phyloP scores from a whole-genome alignment of 2,113 vertebrate species.

The Steatornis caripensis region DNA sequence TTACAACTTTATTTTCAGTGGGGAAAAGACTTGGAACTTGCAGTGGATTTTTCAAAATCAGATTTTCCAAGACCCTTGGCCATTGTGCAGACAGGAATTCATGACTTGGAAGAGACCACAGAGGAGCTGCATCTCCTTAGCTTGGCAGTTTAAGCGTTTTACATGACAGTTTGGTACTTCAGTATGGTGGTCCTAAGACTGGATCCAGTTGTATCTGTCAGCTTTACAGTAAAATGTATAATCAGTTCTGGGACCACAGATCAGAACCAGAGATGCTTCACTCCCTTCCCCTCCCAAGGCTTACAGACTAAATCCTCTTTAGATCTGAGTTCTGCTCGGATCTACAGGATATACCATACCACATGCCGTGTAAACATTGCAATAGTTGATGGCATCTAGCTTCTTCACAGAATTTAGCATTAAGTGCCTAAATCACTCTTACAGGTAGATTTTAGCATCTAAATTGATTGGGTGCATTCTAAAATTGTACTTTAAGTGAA shows the following conservation, averaged over 20 bases:
- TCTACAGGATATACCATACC: not conserved
- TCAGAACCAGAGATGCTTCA: not conserved
- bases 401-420: not conserved
- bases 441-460: not conserved
- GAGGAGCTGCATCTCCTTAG: not conserved
- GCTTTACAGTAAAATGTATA: not conserved
- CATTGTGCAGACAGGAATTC: not conserved
- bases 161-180: not conserved
- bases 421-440: not conserved
- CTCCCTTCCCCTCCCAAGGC: not conserved
- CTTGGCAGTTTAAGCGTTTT: not conserved
- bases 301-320: not conserved
- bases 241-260: not conserved
- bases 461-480: not conserved
- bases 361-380: not conserved
- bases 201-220: not conserved
- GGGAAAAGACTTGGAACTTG: constrained; percentile 6
- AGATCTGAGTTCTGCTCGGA: not conserved
- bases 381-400: not conserved
- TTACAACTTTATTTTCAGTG: constrained; percentile 36
- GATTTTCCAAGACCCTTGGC: not conserved
- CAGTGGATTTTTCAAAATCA: not conserved
- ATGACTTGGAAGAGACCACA: not conserved
- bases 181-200: not conserved
- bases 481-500: not conserved